phyloP scores from a whole-genome alignment of 2,888 invertebrate species.

The Venusia cambrica region DNA sequence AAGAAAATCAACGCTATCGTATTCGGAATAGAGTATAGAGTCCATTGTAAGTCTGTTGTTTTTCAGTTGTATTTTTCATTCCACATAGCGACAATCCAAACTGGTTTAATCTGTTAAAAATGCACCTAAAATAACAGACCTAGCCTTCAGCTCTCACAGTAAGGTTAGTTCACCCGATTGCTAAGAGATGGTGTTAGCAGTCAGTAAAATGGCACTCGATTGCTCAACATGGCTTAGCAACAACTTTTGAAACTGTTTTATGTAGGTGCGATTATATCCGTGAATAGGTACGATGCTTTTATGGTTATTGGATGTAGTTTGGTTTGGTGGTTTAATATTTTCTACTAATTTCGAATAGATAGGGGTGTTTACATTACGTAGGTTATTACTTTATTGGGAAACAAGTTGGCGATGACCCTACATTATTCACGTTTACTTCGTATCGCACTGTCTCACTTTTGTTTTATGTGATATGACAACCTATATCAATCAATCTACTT shows the following conservation, averaged over 20 bases:
- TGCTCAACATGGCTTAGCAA: constrained; percentile 33
- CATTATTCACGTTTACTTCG: too few species aligned
- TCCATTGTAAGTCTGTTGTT: constrained; percentile 13
- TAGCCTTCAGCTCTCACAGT: constrained; percentile 13
- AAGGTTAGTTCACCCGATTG: constrained; percentile 24
- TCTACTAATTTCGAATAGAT: constrained; percentile 14
- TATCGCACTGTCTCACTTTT: too few species aligned
- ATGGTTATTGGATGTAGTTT: constrained; percentile 26
- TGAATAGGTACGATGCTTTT: constrained; percentile 26
- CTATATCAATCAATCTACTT: too few species aligned
- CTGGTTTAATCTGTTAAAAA: constrained; percentile 24
- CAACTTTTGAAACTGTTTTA: constrained; percentile 34
- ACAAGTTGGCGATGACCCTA: too few species aligned
- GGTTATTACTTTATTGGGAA: too few species aligned
- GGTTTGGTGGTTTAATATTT: constrained; percentile 16
- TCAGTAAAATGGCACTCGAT: constrained; percentile 7
- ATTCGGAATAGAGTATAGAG: constrained; percentile 1
- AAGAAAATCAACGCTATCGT: constrained; percentile 7
- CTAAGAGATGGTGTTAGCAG: constrained; percentile 48
- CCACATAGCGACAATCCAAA: constrained; percentile 26
- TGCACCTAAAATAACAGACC: constrained; percentile 18
- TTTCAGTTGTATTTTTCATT: constrained; percentile 20
- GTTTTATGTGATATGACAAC: too few species aligned
- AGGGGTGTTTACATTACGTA: too few species aligned
- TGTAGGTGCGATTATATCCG: constrained; percentile 29